Base-by-base conservation (phyloP, 2,113 vertebrate species). In the Lophotis ruficrista region DNA sequence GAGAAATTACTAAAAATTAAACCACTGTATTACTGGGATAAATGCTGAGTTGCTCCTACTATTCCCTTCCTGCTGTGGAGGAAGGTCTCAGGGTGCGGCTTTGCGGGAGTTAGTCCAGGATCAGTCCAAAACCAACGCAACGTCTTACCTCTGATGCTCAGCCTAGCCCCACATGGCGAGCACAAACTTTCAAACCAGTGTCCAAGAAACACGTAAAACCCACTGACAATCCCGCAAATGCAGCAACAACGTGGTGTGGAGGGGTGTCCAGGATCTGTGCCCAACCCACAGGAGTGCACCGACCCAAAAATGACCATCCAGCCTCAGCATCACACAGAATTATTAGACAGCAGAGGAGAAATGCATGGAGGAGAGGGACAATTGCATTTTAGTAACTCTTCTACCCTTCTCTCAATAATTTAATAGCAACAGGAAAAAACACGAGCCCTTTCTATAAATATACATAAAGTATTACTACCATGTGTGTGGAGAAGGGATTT, bases 371-470 rank as follows among this genome's bases (percentile, higher is more conserved):
- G 14, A 73, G 25, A 81, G 1, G 18, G 56, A 87, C 43, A 89
- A 84, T 9, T 60, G n/a, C 0, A 3, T 72, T 89, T 76, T 86
- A 85, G 60, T 85, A 92, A 83, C 48, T 80, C 48, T 90, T 85
- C 47, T 22, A 72, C 30, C 19, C 25, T 65, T 71, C 77, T 91
- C 70, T 45, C 38, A 79, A 68, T 56, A 87, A 72, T 38, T 84
- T 51, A 84, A 79, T 31, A 76, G 16, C 65, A 89, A 72, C 12
- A 77, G 56, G 58, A 80, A 92, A 94, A 93, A 89, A 94, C 51
- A 73, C 23, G 79, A 90, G 17, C 48, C 85, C 45, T 70, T 96
- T 91, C 88, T 91, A 91, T 90, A 94, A 96, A 92, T 93, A 95
- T 1, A 53, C 12, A 23, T 25, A 2, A 77, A 80, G 61, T 86